A percentile compares a stretch with the other conserved stretches of the same genome.
Conservation (phyloP, 2,888 invertebrate species). For the Strigamia maritima region DNA sequence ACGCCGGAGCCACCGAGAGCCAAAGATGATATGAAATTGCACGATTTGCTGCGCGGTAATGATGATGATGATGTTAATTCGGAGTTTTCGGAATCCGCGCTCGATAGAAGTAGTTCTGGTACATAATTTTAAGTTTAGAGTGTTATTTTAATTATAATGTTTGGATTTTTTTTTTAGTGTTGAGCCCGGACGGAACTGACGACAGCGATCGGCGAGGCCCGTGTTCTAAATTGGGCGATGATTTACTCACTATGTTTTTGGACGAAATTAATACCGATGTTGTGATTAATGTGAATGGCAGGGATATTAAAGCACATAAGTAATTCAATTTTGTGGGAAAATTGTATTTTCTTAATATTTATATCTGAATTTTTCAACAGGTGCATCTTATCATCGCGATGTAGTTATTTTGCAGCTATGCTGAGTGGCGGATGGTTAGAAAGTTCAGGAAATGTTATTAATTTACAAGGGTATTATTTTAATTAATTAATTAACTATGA, state of each 20-base stretch:
- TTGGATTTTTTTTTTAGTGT: neutral
- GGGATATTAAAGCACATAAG: conserved; percentile 81
- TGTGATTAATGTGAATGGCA: conserved; percentile 75
- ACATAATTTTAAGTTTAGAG: neutral
- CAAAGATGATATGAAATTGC: neutral
- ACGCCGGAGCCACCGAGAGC: neutral
- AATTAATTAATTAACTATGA: neutral
- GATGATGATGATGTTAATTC: conserved; percentile 5
- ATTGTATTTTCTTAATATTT: neutral
- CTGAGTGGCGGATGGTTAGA: conserved; percentile 82
- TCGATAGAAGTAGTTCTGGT: conserved; percentile 13
- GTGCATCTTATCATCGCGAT: conserved; percentile 83
- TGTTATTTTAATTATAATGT: neutral
- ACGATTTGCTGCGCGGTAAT: neutral
- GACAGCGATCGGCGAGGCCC: conserved; percentile 45
- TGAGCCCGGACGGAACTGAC: neutral
- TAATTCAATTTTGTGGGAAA: conserved; percentile 42
- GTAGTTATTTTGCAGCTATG: conserved; percentile 89
- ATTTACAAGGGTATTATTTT: conserved; percentile 69
- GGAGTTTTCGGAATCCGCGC: conserved; percentile 24
- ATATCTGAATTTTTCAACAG: conserved; percentile 44
- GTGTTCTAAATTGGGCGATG: conserved; percentile 71
- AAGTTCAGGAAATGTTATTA: conserved; percentile 73
- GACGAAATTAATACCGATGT: conserved; percentile 88
- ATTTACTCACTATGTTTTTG: conserved; percentile 82